These are phyloP conservation scores for Scaptomyza tumidula DNA, from an alignment of 2,888 invertebrate species.

Conservation along the genomic window DNA sequence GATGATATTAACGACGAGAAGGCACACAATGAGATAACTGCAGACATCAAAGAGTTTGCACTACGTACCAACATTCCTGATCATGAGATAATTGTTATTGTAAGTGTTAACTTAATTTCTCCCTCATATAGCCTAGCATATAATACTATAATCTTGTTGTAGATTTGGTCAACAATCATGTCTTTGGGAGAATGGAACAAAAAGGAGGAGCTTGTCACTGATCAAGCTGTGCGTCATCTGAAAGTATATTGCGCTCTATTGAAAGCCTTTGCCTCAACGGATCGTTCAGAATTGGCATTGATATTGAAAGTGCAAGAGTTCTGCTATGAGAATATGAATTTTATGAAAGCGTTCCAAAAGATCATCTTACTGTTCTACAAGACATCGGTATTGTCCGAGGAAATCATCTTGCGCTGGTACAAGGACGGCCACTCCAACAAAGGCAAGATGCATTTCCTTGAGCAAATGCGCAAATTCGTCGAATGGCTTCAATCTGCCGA, in stretches of 20 bases:
- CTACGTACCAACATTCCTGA: slow-evolving; percentile 93
- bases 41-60: slow-evolving; percentile 94
- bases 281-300: slow-evolving; percentile 94
- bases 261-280: slow-evolving; percentile 93
- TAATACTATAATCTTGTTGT: background rate
- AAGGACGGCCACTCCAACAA: slow-evolving; percentile 96
- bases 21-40: slow-evolving; percentile 92
- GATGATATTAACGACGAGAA: slow-evolving; percentile 95
- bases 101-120: slow-evolving; percentile 83
- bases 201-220: slow-evolving; percentile 97
- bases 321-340: slow-evolving; percentile 99
- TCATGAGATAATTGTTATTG: slow-evolving; percentile 94
- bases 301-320: slow-evolving; percentile 97
- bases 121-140: background rate
- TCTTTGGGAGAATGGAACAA: slow-evolving; percentile 98
- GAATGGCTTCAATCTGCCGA: slow-evolving; percentile 99
- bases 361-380: slow-evolving; percentile 98
- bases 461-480: slow-evolving; percentile 98
- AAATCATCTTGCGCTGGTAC: slow-evolving; percentile 98
- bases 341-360: slow-evolving; percentile 99
- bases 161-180: slow-evolving; percentile 98
- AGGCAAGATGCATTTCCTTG: slow-evolving; percentile 98
- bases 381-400: slow-evolving; percentile 97
- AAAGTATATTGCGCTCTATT: slow-evolving; percentile 94
- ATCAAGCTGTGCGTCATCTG: slow-evolving; percentile 96